phyloP scores from a whole-genome alignment of 2,888 invertebrate species.

The Callyntrura guangdongensis region DNA sequence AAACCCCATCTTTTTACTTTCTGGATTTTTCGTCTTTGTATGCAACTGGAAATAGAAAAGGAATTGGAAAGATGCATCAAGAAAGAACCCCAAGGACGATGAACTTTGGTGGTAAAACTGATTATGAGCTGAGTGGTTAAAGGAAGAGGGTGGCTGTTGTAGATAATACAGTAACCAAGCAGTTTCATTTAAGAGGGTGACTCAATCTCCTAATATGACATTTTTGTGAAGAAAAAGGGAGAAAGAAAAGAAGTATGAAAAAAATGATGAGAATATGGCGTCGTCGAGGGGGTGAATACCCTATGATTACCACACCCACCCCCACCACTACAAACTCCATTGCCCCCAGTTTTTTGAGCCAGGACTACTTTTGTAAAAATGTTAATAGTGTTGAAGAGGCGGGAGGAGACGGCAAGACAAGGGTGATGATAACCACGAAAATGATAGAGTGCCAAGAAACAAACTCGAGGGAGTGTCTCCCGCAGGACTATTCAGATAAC shows the following conservation, averaged over 20 bases:
- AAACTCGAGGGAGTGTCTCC: neutral
- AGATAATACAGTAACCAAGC: neutral
- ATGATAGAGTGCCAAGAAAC: slow-evolving; percentile 8
- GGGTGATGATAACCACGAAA: neutral
- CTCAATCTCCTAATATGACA: neutral
- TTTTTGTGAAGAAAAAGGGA: neutral
- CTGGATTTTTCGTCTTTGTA: neutral
- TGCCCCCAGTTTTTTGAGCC: neutral
- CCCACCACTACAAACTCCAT: neutral
- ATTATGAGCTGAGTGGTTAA: neutral
- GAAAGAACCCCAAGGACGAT: slow-evolving; percentile 15
- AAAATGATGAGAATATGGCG: neutral
- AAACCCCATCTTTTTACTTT: neutral
- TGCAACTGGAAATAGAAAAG: neutral
- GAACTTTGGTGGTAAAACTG: neutral
- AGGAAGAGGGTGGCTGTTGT: slow-evolving; percentile 10
- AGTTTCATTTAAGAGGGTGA: neutral
- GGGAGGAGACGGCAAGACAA: neutral
- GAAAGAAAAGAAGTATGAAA: neutral
- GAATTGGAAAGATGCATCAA: neutral
- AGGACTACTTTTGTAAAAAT: neutral
- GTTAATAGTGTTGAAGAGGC: neutral
- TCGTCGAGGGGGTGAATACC: neutral
- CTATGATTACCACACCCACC: neutral
- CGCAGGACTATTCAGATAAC: too few relatives aligned